Evolutionary conservation across 2,888 invertebrate genomes (phyloP).

Genomic region (Tanytarsus gracilentus): DNA sequence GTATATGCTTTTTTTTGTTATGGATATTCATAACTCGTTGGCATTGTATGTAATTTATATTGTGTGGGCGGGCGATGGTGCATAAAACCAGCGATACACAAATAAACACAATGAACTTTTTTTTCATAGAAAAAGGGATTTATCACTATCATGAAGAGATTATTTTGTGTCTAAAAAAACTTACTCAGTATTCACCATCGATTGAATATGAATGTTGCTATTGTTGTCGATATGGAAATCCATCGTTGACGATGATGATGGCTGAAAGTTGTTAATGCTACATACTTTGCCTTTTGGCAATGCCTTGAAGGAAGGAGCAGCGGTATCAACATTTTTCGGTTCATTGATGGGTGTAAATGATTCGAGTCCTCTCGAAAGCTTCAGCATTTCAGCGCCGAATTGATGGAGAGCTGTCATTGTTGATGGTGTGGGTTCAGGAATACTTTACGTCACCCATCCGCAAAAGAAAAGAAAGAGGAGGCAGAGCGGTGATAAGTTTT

Average conservation of each 20-base stretch:
- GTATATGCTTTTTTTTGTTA: constrained; percentile 25
- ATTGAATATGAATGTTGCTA: no score
- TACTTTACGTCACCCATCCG: constrained; percentile 33
- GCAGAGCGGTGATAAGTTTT: background rate
- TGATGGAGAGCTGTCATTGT: constrained; percentile 78
- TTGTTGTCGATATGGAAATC: background rate
- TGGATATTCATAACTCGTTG: constrained; percentile 31
- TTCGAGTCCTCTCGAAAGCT: constrained; percentile 70
- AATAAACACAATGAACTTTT: no score
- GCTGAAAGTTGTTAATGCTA: constrained; percentile 32
- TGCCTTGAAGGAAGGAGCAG: background rate
- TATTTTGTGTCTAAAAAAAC: no score
- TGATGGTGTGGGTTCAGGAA: constrained; percentile 66
- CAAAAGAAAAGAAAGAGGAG: background rate
- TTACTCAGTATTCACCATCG: no score
- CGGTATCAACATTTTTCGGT: constrained; percentile 8
- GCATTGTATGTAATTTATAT: background rate
- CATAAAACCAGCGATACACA: no score
- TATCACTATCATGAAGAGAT: background rate
- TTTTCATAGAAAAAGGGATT: background rate
- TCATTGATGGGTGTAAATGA: constrained; percentile 47
- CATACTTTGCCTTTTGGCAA: constrained; percentile 4
- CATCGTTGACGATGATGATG: constrained; percentile 27
- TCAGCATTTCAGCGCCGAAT: constrained; percentile 79
- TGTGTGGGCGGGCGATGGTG: background rate